phyloP scores from a whole-genome alignment of 2,113 vertebrate genomes.

The Lontra canadensis region DNA sequence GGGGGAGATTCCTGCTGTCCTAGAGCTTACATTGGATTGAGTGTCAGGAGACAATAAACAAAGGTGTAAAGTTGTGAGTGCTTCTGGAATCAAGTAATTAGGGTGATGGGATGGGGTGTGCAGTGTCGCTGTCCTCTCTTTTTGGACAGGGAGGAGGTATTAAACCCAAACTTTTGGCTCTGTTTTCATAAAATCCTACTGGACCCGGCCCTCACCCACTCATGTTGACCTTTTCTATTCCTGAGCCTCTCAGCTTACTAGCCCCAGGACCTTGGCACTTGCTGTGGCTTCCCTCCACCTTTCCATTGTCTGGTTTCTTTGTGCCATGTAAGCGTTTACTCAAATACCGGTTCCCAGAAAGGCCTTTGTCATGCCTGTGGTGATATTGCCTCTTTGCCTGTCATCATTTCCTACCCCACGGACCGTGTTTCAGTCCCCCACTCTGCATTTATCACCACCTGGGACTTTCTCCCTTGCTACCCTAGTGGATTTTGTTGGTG shows the following conservation, averaged over 20 bases:
- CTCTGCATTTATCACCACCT: not conserved
- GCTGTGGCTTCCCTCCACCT: not conserved
- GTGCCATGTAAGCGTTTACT: not conserved
- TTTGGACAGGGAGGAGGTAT: not conserved
- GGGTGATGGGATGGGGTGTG: too few relatives aligned
- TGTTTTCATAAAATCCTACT: not conserved
- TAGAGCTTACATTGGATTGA: not conserved
- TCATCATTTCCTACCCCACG: accelerated
- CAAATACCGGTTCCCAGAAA: not conserved
- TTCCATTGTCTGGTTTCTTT: not conserved
- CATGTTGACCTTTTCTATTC: not conserved
- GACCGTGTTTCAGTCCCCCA: not conserved
- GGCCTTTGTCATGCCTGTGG: not conserved
- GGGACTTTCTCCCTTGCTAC: not conserved
- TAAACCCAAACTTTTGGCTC: not conserved
- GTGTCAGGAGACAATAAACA: not conserved
- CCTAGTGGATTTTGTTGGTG: not conserved
- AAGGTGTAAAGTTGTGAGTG: not conserved
- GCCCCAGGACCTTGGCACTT: not conserved
- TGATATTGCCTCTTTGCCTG: not conserved
- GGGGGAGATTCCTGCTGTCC: not conserved
- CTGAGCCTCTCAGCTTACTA: not conserved
- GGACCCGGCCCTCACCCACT: not conserved
- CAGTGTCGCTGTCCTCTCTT: too few relatives aligned
- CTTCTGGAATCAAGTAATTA: too few relatives aligned